Base-by-base conservation (phyloP, 1,140 invertebrate species). In the Caenorhabditis brenneri region DNA sequence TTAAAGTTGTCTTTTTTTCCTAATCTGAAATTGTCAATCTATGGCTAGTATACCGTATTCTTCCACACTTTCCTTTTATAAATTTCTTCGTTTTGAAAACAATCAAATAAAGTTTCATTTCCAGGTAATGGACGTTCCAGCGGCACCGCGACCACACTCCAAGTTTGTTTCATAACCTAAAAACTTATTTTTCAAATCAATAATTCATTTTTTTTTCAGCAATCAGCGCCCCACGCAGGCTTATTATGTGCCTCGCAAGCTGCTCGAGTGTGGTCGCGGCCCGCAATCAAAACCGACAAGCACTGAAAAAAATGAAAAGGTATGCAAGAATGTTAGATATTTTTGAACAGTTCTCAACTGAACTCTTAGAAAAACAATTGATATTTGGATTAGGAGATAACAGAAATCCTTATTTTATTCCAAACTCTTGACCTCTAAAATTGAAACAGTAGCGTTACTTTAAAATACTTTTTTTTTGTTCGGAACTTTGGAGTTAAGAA, bases 71-170 rank as follows among this genome's bases (percentile, higher is more conserved):
- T 80, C 10, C 19, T 51, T n/a, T 58, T 42, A 10, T 42, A 9
- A 3, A 51, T 60, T 31, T 53, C 2, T 33, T n/a, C n/a, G n/a
- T n/a, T 31, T 22, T 51, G 12, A 24, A 19, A 49, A 22, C 33
- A 33, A 0, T 7, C n/a, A n/a, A n/a, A n/a, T n/a, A n/a, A n/a
- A n/a, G n/a, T 33, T 51, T 58, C 31, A 29, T 58, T 81, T 81
- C 5, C 53, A 81, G 80, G 80, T 81, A 81, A 81, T 81, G 80
- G 80, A 81, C 80, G 39, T 60, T 60, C 24, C 80, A 53, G 48
- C 51, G 27, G 53, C 80, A 27, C 80, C 80, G 48, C 80, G 80
- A 53, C 80, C 80, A 46, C 80, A 53, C 80, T 81, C 80, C 33
- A 74, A 74, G 65, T 74, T 74, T 42, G 80, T 81, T 42, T 81